These are phyloP conservation scores for Oncopodura yosiiana DNA, from an alignment of 1,140 invertebrate genomes.

Conservation along the genomic window DNA sequence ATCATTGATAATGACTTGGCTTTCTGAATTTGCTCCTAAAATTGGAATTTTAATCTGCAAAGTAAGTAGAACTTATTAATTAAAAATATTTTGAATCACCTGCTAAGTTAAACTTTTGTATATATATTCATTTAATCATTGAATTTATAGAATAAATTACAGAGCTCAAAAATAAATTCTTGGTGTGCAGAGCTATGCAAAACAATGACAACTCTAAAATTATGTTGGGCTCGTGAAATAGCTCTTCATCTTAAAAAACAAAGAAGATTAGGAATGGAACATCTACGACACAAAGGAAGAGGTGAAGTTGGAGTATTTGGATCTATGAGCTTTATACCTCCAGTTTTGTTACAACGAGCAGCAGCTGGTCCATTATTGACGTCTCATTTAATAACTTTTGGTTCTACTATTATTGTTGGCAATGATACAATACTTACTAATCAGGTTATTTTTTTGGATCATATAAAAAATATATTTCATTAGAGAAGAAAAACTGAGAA, in stretches of 20 bases:
- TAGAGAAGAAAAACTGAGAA: neutral
- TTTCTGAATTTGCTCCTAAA: slow-evolving; percentile 33
- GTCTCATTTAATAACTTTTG: slow-evolving; percentile 27
- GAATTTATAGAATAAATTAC: slow-evolving; percentile 26
- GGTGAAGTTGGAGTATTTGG: neutral
- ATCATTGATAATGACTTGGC: slow-evolving; percentile 31
- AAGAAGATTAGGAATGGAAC: neutral
- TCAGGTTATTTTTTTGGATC: slow-evolving; percentile 18
- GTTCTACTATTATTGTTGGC: slow-evolving; percentile 28
- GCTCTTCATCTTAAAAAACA: neutral
- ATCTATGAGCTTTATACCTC: slow-evolving; percentile 10
- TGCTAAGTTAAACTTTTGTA: neutral
- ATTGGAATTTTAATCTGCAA: slow-evolving; percentile 32
- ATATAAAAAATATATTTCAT: neutral
- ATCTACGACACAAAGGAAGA: neutral
- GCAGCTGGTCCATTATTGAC: slow-evolving; percentile 20
- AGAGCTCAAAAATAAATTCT: slow-evolving; percentile 35
- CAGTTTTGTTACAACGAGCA: slow-evolving; percentile 6
- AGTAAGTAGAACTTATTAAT: slow-evolving; percentile 12
- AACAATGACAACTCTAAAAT: slow-evolving; percentile 24
- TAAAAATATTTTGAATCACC: no score
- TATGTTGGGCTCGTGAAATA: slow-evolving; percentile 29
- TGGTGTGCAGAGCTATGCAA: slow-evolving; percentile 35
- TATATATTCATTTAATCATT: slow-evolving; percentile 3
- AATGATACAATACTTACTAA: slow-evolving; percentile 22